A percentile compares a stretch with the other conserved stretches of the same genome.
phyloP scores from a whole-genome alignment of 2,888 invertebrate species.

The Timandra comae region DNA sequence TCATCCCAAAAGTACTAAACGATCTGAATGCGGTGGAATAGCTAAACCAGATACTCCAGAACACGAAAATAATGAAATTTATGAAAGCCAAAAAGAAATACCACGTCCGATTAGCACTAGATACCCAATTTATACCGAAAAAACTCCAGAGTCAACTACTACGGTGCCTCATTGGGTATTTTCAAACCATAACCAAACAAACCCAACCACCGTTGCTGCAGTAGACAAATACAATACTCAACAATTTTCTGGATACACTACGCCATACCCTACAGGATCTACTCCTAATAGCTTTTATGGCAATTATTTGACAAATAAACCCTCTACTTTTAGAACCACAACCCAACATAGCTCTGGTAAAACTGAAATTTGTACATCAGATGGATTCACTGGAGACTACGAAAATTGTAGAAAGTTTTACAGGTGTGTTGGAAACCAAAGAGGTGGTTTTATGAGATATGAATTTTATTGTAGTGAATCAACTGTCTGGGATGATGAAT shows the following conservation, averaged over 20 bases:
- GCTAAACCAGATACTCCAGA: conserved; percentile 15
- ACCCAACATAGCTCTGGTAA: conserved; percentile 14
- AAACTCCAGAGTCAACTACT: conserved; percentile 11
- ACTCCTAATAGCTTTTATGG: conserved; percentile 1
- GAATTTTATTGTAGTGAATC: conserved; percentile 85
- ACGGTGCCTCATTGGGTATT: not conserved
- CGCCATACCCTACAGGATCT: conserved; percentile 15
- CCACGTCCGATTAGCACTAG: conserved; percentile 49
- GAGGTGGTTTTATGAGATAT: conserved; percentile 79
- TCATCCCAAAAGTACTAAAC: conserved; percentile 80
- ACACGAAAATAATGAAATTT: conserved; percentile 66
- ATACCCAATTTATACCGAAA: conserved; percentile 24
- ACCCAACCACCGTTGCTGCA: conserved; percentile 3
- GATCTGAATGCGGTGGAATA: conserved; percentile 79
- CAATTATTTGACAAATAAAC: too few relatives aligned
- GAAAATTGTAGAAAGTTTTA: conserved; percentile 86
- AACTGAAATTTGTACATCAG: conserved; percentile 68
- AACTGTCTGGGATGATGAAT: conserved; percentile 86
- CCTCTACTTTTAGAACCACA: conserved; percentile 11
- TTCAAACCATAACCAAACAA: conserved; percentile 1
- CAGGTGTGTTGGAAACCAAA: conserved; percentile 82
- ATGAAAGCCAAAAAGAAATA: conserved; percentile 38
- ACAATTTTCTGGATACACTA: conserved; percentile 7
- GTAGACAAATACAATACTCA: conserved; percentile 6
- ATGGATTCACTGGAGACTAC: conserved; percentile 85